Percentiles rank a stretch among this genome's conserved stretches.
Conservation (phyloP, 2,888 invertebrate species). For the Orchesella flavescens region DNA sequence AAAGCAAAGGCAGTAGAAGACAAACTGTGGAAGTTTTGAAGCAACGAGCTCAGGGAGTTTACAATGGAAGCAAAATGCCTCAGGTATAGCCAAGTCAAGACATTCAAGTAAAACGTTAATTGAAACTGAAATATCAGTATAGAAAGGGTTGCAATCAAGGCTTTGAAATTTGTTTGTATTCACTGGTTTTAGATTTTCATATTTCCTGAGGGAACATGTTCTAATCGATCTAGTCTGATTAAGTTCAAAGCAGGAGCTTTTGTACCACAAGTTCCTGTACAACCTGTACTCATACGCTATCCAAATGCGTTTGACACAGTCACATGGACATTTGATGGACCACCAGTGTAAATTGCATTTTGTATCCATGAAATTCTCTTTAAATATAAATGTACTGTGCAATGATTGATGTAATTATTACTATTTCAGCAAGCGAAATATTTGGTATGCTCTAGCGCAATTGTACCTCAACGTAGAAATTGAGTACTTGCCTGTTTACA, state of each 20-base stretch:
- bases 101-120: too few relatives aligned
- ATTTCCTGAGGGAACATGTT: slow-evolving; percentile 97
- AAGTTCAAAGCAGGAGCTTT: slow-evolving; percentile 73
- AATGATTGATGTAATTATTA: background rate
- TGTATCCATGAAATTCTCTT: background rate
- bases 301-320: slow-evolving; percentile 91
- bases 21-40: slow-evolving; percentile 79
- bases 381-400: background rate
- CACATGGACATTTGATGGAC: slow-evolving; percentile 95
- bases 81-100: too few relatives aligned
- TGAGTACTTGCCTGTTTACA: slow-evolving; percentile 93
- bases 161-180: too few relatives aligned
- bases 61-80: slow-evolving; percentile 53
- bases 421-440: slow-evolving; percentile 81
- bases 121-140: too few relatives aligned
- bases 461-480: slow-evolving; percentile 90
- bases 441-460: slow-evolving; percentile 92
- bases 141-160: too few relatives aligned
- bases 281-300: slow-evolving; percentile 93
- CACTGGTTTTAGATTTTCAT: slow-evolving; percentile 86
- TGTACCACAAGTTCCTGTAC: slow-evolving; percentile 94
- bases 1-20: slow-evolving; percentile 93
- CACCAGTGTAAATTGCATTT: background rate
- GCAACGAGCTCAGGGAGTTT: slow-evolving; percentile 83
- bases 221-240: slow-evolving; percentile 89